Base-by-base conservation (phyloP, 2,113 vertebrate species). In the Orthonyx spaldingii region DNA sequence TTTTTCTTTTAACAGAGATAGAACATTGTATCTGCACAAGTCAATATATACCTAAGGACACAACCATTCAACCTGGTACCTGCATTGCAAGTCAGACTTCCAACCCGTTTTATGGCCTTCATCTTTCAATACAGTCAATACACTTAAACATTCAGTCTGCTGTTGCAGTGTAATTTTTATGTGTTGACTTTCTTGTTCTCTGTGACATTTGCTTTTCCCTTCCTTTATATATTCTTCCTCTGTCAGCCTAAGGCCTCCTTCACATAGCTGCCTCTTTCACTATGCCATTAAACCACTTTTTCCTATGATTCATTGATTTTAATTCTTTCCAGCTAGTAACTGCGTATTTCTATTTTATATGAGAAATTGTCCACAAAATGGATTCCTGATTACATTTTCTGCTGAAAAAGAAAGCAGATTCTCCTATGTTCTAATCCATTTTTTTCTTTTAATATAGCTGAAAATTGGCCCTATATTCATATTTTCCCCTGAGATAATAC, bases 161-260 rank as follows among this genome's bases (percentile, higher is more conserved):
- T 66, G 33, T 55, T 78, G 65, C 11, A 1, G 33, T 71, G 33
- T 59, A 92, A 71, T 82, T 90, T 68, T 30, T 74, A 55, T 46
- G 35, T 37, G 57, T 75, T 79, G 70, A 70, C 56, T 92, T 74
- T 70, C 56, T 81, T 60, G 33, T 60, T 94, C 74, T 87, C 76
- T 61, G 66, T 75, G 68, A 93, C 72, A 90, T 90, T 92, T 92
- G 63, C 59, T 86, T 94, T 93, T 89, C 24, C 37, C n/a, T 71
- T 69, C 39, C 49, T 71, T 70, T 88, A 83, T 82, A 63, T 79
- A 83, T 88, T 94, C 66, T 83, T 94, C 13, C 18, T 41, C 39
- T 92, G 69, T 55, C 75, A 90, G 66, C 39, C 50, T 55, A 65
- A 65, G 39, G 22, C 74, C n/a, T 74, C 50, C 28, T 74, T 87